A percentile compares a stretch with the other conserved stretches of the same genome.
phyloP scores from a whole-genome alignment of 1,140 invertebrate genomes.

The Tetragonula clypearis region DNA sequence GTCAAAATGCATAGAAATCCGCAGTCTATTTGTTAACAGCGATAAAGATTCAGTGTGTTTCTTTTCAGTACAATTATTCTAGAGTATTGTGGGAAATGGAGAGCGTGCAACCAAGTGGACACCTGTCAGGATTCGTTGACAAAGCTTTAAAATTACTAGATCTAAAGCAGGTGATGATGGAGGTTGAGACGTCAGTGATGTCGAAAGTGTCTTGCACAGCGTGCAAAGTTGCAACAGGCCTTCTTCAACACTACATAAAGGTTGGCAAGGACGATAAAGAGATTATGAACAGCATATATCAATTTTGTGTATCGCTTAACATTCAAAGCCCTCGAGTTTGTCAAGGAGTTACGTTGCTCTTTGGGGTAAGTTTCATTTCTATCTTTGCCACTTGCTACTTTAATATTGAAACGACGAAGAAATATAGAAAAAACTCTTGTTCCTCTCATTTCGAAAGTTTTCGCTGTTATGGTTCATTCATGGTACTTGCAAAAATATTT shows the following conservation, averaged over 20 bases:
- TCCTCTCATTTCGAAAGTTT: too few species aligned
- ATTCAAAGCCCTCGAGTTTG: conserved; percentile 93
- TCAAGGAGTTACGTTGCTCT: conserved; percentile 91
- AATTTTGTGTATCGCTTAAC: conserved; percentile 92
- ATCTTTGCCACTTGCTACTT: too few species aligned
- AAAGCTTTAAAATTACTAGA: conserved; percentile 91
- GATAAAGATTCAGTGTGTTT: not conserved
- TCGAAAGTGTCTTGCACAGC: conserved; percentile 95
- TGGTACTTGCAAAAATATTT: too few species aligned
- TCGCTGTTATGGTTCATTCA: too few species aligned
- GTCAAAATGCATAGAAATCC: too few species aligned
- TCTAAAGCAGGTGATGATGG: conserved; percentile 91
- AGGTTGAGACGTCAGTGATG: conserved; percentile 95
- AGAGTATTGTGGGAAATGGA: conserved; percentile 88
- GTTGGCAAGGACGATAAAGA: conserved; percentile 91
- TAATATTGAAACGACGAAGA: not conserved
- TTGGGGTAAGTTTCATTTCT: conserved; percentile 85
- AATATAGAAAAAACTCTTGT: not conserved
- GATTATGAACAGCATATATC: conserved; percentile 92
- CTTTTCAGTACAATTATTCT: conserved; percentile 80
- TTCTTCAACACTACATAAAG: conserved; percentile 93
- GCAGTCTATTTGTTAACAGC: too few species aligned
- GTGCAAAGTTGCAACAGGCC: conserved; percentile 92
- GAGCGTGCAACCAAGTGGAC: conserved; percentile 84
- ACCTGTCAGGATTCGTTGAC: conserved; percentile 89